phyloP scores from a whole-genome alignment of 2,888 invertebrate genomes.

The Hemaris fuciformis region DNA sequence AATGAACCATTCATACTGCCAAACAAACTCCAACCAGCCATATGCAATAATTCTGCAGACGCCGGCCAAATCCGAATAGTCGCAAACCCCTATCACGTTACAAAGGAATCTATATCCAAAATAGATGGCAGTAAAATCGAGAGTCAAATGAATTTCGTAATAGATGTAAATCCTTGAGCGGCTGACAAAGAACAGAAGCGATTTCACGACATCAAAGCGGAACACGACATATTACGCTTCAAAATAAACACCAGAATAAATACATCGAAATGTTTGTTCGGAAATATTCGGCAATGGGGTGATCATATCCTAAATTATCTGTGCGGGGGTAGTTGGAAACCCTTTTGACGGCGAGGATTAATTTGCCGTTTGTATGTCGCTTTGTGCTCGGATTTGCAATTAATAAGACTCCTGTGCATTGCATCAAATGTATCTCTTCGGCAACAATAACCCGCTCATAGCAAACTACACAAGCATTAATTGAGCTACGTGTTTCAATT shows the following conservation, averaged over 20 bases:
- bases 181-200: constrained; percentile 79
- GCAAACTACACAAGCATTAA: neutral
- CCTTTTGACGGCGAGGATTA: constrained; percentile 74
- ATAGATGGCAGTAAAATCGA: constrained; percentile 71
- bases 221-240: constrained; percentile 81
- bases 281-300: constrained; percentile 75
- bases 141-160: constrained; percentile 66
- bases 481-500: neutral
- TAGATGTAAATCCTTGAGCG: constrained; percentile 75
- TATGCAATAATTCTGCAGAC: constrained; percentile 77
- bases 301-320: constrained; percentile 77
- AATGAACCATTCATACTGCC: constrained; percentile 80
- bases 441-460: neutral
- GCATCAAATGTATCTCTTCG: constrained; percentile 13
- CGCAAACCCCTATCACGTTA: constrained; percentile 61
- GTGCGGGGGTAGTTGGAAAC: constrained; percentile 71
- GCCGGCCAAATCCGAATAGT: constrained; percentile 47
- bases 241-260: constrained; percentile 80
- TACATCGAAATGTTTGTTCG: constrained; percentile 78
- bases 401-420: constrained; percentile 40
- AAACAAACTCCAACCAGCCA: constrained; percentile 80
- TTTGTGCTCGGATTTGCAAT: constrained; percentile 59
- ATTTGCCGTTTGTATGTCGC: constrained; percentile 66
- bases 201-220: constrained; percentile 82
- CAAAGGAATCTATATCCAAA: constrained; percentile 72